Base-by-base conservation (phyloP, 2,797 vertebrate genomes). In the Enteromius anoplus region DNA sequence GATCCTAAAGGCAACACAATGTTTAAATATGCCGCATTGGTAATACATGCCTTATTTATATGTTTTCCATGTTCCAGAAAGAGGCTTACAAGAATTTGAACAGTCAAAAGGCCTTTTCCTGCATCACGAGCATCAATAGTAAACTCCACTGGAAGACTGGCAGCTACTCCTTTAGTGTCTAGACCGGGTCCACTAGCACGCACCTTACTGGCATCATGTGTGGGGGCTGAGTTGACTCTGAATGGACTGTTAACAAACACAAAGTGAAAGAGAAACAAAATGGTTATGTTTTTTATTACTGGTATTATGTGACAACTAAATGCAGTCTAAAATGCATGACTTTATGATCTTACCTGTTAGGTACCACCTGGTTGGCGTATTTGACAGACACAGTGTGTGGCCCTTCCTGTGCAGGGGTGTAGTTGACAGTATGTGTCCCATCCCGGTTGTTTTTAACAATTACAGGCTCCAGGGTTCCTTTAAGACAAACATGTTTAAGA, bases 121-220 rank as follows among this genome's bases (percentile, higher is more conserved):
- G 98, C 98, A 0, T 99, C 97, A 0, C 97, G 95, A 1, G 98
- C 97, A 0, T 99, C 97, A 0, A 99, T 98, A 85, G 97, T 98
- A 90, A 99, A 99, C 89, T 99, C 98, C 4, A 99, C 97, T 0
- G 97, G 98, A 23, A 99, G 89, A 85, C 97, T 99, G 81, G 98
- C 98, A 0, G 96, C 91, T 85, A 99, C 96, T 72, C 97, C 98
- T 0, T 96, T 93, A 1, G 94, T 93, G 3, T 97, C 96, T 77
- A 99, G 95, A 34, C 98, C 98, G 0, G 98, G 98, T 4, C 98
- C 98, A 0, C 97, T 99, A 81, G 97, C 97, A 0, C 96, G 94
- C 8, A 99, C 98, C 89, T 99, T 99, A 87, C 98, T 99, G 92
- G 98, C 98, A 0, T 99, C 98, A 0, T 99, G 96, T 60, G 95